Conservation (phyloP, 2,888 invertebrate species). For the Mythimna vitellina region DNA sequence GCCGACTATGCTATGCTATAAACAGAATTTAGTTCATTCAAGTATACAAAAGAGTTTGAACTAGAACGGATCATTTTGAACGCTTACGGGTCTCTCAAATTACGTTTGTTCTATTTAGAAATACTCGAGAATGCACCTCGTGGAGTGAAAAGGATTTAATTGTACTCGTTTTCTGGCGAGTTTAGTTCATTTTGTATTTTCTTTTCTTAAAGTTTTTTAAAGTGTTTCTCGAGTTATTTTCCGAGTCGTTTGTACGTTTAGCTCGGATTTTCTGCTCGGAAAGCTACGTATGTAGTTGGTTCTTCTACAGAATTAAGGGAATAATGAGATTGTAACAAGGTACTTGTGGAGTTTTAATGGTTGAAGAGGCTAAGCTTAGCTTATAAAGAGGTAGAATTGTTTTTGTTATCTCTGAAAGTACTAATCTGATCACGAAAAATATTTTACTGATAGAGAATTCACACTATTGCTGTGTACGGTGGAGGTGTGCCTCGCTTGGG, state of each 20-base stretch:
- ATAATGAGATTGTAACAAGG: not conserved
- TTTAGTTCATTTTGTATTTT: conserved; percentile 24
- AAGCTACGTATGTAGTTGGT: not conserved
- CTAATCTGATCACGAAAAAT: not conserved
- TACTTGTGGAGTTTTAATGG: conserved; percentile 1
- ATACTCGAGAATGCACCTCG: conserved; percentile 41
- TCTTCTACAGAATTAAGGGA: conserved; percentile 15
- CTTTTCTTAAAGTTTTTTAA: conserved; percentile 29
- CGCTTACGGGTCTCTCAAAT: not conserved
- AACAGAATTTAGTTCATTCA: conserved; percentile 34
- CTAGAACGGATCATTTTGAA: conserved; percentile 17
- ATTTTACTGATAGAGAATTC: not conserved
- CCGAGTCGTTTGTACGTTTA: conserved; percentile 18
- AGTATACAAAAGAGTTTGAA: conserved; percentile 10
- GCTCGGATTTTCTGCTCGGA: not conserved
- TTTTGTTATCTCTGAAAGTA: not conserved
- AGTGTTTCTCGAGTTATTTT: conserved; percentile 25
- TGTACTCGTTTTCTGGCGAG: conserved; percentile 11
- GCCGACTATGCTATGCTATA: too few relatives aligned
- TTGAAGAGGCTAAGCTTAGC: not conserved
- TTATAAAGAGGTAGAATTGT: not conserved
- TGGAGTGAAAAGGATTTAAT: conserved; percentile 40
- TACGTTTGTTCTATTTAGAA: conserved; percentile 44
- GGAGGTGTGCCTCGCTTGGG: too few relatives aligned
- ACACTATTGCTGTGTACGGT: not conserved